Evolutionary conservation across 2,888 invertebrate species (phyloP).

Genomic region (Diaperis boleti): DNA sequence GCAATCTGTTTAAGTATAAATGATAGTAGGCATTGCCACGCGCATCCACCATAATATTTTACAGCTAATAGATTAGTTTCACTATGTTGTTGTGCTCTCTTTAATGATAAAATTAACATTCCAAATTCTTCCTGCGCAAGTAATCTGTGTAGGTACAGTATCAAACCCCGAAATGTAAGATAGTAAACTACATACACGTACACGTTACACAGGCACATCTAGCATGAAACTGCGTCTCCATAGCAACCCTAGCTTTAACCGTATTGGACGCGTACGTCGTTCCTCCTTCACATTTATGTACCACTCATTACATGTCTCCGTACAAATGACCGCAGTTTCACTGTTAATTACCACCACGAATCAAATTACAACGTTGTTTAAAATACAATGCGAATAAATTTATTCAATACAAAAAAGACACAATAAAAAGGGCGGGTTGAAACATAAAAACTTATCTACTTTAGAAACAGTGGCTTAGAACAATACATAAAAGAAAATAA

Average conservation of each 20-base stretch:
- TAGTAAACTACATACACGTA: no score
- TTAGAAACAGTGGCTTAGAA: constrained; percentile 24
- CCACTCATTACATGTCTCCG: constrained; percentile 17
- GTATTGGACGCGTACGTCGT: constrained; percentile 56
- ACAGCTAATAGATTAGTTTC: no score
- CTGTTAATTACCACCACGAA: no score
- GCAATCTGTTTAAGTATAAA: no score
- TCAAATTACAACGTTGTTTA: background rate
- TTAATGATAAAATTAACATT: no score
- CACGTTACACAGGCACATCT: no score
- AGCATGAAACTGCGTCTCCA: constrained; percentile 59
- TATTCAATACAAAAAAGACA: constrained; percentile 5
- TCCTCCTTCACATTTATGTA: constrained; percentile 39
- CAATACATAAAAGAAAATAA: constrained; percentile 39
- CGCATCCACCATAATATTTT: no score
- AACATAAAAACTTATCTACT: constrained; percentile 30
- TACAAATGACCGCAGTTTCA: no score
- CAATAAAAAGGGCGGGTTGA: constrained; percentile 1
- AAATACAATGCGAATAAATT: background rate
- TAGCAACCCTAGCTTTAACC: constrained; percentile 60
- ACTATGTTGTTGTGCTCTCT: no score
- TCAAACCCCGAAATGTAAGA: constrained; percentile 47
- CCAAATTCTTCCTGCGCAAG: no score
- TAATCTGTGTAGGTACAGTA: no score
- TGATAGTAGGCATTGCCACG: no score